Evolutionary conservation across 1,140 invertebrate species (phyloP).

Genomic region (Diprion similis): DNA sequence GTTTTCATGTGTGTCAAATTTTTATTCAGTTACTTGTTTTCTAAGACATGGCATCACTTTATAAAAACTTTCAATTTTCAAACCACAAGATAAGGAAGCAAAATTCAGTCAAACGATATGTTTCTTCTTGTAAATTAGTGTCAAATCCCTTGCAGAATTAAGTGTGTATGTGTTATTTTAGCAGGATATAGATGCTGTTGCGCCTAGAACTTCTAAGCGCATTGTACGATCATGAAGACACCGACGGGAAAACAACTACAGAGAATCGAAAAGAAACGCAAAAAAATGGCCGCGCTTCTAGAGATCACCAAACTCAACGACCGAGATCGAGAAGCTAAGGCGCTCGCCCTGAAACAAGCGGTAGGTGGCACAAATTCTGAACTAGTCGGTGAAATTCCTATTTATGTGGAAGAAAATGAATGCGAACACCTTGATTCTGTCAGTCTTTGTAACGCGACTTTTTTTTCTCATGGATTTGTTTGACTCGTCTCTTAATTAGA

Average conservation of each 20-base stretch:
- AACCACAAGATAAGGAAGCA: no score
- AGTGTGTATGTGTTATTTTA: neutral
- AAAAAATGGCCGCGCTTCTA: constrained; percentile 68
- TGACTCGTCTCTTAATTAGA: neutral
- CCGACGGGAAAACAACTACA: constrained; percentile 57
- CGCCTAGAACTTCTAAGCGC: neutral
- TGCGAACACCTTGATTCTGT: neutral
- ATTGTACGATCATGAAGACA: constrained; percentile 38
- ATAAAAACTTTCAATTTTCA: no score
- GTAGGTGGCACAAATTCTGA: constrained; percentile 20
- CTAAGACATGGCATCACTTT: no score
- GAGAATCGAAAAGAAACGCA: constrained; percentile 69
- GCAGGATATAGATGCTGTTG: neutral
- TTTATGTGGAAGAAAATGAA: neutral
- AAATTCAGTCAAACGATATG: no score
- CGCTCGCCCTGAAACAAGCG: constrained; percentile 30
- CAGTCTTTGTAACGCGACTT: neutral
- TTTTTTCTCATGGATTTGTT: neutral
- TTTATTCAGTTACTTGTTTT: no score
- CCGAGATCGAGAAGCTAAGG: constrained; percentile 54
- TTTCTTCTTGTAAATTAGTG: neutral
- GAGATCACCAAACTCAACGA: constrained; percentile 70
- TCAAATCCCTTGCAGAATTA: neutral
- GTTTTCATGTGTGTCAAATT: no score
- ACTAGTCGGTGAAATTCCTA: neutral